These are phyloP conservation scores for Pheosia gnoma DNA, from an alignment of 2,888 invertebrate species.

Conservation along the genomic window DNA sequence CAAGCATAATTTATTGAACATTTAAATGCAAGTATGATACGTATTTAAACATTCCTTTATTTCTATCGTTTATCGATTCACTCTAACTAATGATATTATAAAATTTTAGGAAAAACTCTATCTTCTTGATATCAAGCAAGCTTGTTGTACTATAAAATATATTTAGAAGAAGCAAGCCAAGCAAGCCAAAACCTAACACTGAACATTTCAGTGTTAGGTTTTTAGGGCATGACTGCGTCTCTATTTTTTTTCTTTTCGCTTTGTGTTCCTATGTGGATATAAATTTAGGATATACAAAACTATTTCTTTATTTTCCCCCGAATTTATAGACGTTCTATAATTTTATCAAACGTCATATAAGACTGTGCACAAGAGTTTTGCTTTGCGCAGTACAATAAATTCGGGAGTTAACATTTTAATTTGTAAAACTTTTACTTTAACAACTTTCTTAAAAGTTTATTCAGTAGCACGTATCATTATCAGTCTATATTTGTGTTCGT, in stretches of 20 bases:
- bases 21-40: background rate
- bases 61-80: background rate
- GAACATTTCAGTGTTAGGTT: background rate
- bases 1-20: background rate
- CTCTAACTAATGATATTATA: background rate
- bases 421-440: background rate
- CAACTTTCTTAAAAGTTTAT: background rate
- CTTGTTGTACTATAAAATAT: background rate
- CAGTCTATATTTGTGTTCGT: constrained; percentile 6
- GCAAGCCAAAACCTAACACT: too few relatives aligned
- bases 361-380: too few relatives aligned
- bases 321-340: too few relatives aligned
- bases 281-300: too few relatives aligned
- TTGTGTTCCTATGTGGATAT: too few relatives aligned
- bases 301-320: too few relatives aligned
- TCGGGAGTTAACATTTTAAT: background rate
- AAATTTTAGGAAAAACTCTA: background rate
- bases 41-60: background rate
- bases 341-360: too few relatives aligned
- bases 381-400: too few relatives aligned
- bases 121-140: background rate
- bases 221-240: background rate
- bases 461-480: constrained; percentile 3
- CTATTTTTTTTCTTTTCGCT: background rate
- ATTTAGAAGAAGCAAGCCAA: background rate